Evolutionary conservation across 2,888 invertebrate genomes (phyloP), one percentile per base, ranked within the genome.

Genomic region (Tachina grossa): DNA sequence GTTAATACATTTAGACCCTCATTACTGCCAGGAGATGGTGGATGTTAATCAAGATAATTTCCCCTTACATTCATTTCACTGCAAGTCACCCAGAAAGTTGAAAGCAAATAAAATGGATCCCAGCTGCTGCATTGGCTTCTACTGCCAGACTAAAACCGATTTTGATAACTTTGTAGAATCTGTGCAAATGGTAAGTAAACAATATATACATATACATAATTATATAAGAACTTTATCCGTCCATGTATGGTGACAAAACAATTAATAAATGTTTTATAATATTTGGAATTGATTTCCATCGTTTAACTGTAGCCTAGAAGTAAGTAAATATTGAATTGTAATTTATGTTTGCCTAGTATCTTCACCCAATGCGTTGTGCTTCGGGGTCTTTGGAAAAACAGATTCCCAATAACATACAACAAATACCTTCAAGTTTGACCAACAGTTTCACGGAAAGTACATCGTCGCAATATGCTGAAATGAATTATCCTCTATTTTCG

Each of bases 1-100:
- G 92, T 93, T 98, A 83, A 97, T 98, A 89, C 97, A 98, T 91
- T 93, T 98, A 88, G 98, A 98, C 93, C 98, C 98, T 19, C 98
- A 98, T 93, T 97, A 97, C 90, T 97, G 97, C 90, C 98, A 98
- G 93, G 97, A 98, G 92, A 96, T 96, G 93, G 96, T 98, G 47
- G 97, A 97, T 93, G 96, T 97, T 0, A 95, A 95, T 94, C 95
- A 96, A 89, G 94, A 95, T 74, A 95, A 96, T 90, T 98, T 97
- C 92, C 94, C 96, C 22, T 93, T 96, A 78, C 94, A 95, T 89
- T 95, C 96, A 76, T 98, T 96, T 93, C 98, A 98, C 91, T 98
- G 97, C 91, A 94, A 95, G 87, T 96, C 96, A 39, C 97, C 98
- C 43, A 94, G 97, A 81, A 98, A 98, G 93, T 95, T 98, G 93